Evolutionary conservation across 2,797 vertebrate genomes (phyloP).

Genomic region (Discoglossus pictus): DNA sequence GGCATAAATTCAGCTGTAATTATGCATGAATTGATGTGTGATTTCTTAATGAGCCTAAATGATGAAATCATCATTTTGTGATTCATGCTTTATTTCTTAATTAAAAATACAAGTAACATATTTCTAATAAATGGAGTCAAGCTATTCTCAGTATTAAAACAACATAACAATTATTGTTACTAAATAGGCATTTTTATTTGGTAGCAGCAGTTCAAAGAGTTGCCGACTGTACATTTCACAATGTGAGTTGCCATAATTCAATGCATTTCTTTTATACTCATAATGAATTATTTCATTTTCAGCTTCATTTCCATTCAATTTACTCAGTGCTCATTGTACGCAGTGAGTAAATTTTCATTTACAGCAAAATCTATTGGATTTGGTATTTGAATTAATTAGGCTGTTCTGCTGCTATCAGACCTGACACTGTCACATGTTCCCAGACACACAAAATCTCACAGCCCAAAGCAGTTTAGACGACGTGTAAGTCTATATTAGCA

Average conservation of each 20-base stretch:
- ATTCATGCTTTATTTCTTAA: constrained; percentile 78
- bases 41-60: constrained; percentile 80
- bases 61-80: constrained; percentile 77
- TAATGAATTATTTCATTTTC: constrained; percentile 63
- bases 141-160: constrained; percentile 63
- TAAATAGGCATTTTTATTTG: constrained; percentile 64
- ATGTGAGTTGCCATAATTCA: constrained; percentile 21
- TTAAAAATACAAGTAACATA: constrained; percentile 68
- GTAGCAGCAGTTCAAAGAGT: constrained; percentile 37
- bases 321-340: constrained; percentile 53
- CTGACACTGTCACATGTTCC: not conserved
- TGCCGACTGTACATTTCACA: constrained; percentile 32
- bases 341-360: constrained; percentile 35
- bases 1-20: constrained; percentile 75
- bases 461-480: not conserved
- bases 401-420: not conserved
- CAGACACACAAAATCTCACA: not conserved
- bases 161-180: constrained; percentile 70
- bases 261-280: constrained; percentile 21
- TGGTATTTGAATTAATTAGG: constrained; percentile 34
- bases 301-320: constrained; percentile 61
- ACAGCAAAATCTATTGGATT: not conserved
- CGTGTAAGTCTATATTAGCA: not conserved
- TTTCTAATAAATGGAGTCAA: constrained; percentile 78
- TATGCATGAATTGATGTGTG: constrained; percentile 78